phyloP scores from a whole-genome alignment of 2,797 vertebrate species.

The Coracias cyanogaster region DNA sequence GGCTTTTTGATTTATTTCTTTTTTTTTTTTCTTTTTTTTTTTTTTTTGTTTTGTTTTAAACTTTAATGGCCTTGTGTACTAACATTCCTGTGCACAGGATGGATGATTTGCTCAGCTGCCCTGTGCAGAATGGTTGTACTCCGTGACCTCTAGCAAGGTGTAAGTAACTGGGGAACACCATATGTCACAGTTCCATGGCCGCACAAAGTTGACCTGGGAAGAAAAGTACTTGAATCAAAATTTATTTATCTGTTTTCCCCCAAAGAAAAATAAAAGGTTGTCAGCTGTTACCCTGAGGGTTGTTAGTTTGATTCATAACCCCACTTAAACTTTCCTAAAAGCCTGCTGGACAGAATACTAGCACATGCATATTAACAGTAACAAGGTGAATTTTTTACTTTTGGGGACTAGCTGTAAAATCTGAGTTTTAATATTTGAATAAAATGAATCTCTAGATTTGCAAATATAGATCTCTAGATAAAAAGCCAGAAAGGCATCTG shows the following conservation, averaged over 20 bases:
- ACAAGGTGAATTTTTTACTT: background rate
- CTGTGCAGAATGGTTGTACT: background rate
- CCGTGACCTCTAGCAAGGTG: conserved; percentile 7
- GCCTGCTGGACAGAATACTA: background rate
- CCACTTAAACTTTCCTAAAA: background rate
- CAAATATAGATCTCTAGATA: background rate
- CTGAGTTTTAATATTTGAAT: background rate
- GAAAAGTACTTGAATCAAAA: background rate
- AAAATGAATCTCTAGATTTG: background rate
- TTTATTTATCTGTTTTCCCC: background rate
- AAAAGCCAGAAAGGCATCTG: background rate
- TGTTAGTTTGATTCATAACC: background rate
- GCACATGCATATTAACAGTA: background rate
- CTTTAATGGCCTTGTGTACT: background rate
- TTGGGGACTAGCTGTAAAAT: background rate
- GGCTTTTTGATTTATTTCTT: background rate
- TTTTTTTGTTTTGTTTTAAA: too few species aligned
- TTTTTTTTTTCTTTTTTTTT: background rate
- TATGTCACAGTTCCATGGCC: conserved; percentile 59
- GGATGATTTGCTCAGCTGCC: conserved; percentile 41
- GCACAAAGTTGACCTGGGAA: conserved; percentile 43
- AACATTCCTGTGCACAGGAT: background rate
- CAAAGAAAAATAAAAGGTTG: background rate
- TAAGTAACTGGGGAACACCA: conserved; percentile 57
- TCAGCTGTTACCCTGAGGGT: background rate